Base-by-base conservation (phyloP, 2,888 invertebrate genomes). In the Sialis fuliginosa region DNA sequence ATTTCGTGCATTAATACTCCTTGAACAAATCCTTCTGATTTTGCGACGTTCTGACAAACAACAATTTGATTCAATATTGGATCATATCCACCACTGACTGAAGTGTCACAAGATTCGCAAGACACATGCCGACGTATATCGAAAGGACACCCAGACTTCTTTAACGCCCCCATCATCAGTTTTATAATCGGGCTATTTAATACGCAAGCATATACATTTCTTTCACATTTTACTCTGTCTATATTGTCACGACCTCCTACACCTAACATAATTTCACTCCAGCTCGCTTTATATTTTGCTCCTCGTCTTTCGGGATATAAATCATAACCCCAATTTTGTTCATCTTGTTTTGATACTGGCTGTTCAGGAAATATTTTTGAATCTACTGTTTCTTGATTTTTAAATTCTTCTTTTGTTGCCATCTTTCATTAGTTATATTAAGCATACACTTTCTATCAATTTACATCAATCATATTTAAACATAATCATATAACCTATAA, bases 81-180 rank as follows among this genome's bases (percentile, higher is more conserved):
- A 68, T 92, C 91, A 64, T 88, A 96, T 10, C 95, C 95, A 31
- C 95, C 95, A 56, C 81, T 89, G 0, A 95, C 88, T 6, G 75
- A 70, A 8, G 72, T 65, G 57, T 82, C 80, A 66, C 96, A 96
- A 13, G 82, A 77, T 70, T 96, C 96, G 69, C 95, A 96, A 1
- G 88, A 81, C 53, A 95, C 80, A 60, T 96, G 93, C 49, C 95
- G 74, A 39, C 85, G 68, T 31, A 92, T 72, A 60, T 93, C 86
- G 48, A 95, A 67, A 33, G 81, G 75, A 64, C 87, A 88, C 57
- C 87, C 87, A 51, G 83, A 77, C 56, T 76, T 74, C 59, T 79
- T 85, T 7, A 92, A 64, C 9, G 91, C 91, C 46, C 77, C 80
- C 73, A 89, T 72, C 85, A 92, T 82, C 13, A 90, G 62, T 64